These are phyloP conservation scores for Cynopterus sphinx DNA, from an alignment of 2,797 vertebrate species.

Conservation along the genomic window DNA sequence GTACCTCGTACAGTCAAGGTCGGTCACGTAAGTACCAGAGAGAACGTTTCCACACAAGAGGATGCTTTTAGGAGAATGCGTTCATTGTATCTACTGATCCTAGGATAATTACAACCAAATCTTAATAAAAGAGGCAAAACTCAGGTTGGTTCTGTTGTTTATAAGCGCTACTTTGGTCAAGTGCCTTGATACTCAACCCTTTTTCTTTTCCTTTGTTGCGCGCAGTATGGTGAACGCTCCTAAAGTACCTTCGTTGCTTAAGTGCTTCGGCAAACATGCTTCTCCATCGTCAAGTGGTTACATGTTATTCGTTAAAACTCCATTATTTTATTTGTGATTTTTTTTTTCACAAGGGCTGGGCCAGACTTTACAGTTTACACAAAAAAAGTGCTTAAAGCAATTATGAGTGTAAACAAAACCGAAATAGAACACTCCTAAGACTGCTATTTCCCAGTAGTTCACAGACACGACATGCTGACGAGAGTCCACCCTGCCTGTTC, in stretches of 20 bases:
- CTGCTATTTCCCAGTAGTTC: conserved; percentile 62
- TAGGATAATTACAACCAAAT: conserved; percentile 49
- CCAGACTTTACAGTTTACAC: conserved; percentile 71
- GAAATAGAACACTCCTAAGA: conserved; percentile 63
- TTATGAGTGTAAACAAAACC: conserved; percentile 77
- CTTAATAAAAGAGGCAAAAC: conserved; percentile 55
- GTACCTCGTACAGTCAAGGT: conserved; percentile 62
- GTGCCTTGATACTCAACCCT: conserved; percentile 45
- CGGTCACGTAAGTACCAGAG: conserved; percentile 41
- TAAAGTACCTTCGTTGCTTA: conserved; percentile 70
- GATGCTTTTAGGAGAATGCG: conserved; percentile 44
- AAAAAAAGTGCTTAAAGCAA: conserved; percentile 79
- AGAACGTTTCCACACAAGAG: conserved; percentile 57
- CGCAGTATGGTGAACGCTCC: conserved; percentile 3
- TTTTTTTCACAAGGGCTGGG: conserved; percentile 63
- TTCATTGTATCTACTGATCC: background rate
- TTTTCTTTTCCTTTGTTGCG: background rate
- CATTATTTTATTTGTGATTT: conserved; percentile 73
- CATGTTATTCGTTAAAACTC: conserved; percentile 54
- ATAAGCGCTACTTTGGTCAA: conserved; percentile 59
- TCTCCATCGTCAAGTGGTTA: conserved; percentile 30
- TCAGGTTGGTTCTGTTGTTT: conserved; percentile 40
- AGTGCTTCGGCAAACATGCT: conserved; percentile 67
- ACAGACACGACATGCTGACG: conserved; percentile 52
- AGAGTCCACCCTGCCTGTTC: conserved; percentile 53